Base-by-base conservation (phyloP, 2,113 vertebrate species). In the Nematolebias whitei region DNA sequence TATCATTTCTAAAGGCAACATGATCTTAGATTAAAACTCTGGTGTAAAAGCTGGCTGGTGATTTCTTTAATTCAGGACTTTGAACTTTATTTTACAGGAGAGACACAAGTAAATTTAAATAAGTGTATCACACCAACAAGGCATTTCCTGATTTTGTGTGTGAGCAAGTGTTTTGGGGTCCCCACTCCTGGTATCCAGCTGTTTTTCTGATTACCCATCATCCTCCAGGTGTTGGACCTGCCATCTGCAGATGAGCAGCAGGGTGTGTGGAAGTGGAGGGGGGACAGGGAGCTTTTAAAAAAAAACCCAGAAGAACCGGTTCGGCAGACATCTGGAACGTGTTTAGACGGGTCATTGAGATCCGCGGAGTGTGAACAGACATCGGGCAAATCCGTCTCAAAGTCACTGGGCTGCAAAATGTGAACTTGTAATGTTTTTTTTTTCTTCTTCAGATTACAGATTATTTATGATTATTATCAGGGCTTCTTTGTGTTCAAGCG, bases 241-340 rank as follows among this genome's bases (percentile, higher is more conserved):
- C 75, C 81, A 79, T 82, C 78, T 84, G 82, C 82, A 82, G 76
- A 74, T 64, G 78, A 78, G 75, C 71, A 74, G 74, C 74, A 57
- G 71, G 74, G 74, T 49, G 74, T 62, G 76, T 53, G 64, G 70
- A 35, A 35, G 5, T 75, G 61, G 2, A 18, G 19, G 68, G 77
- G 60, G 79, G 69, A 68, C 54, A 63, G 47, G 66, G 55, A 22
- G 35, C 16, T 15, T 11, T 12, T 18, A 14, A 13, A 53, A 61
- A 45, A 54, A n/a, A n/a, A n/a, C n/a, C n/a, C n/a, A n/a, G n/a
- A 43, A 35, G 29, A 58, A 90, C 87, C 83, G 78, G 89, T 89
- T 90, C 78, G 70, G 74, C 82, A 80, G 83, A 82, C 74, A 77
- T 82, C 60, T 85, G 82, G 73, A 88, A 72, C 87, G 24, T 88